Percentiles rank a stretch among this genome's conserved stretches.
These are phyloP conservation scores for Salvelinus sp. DNA, from an alignment of 2,113 vertebrate genomes.

Conservation along the genomic window DNA sequence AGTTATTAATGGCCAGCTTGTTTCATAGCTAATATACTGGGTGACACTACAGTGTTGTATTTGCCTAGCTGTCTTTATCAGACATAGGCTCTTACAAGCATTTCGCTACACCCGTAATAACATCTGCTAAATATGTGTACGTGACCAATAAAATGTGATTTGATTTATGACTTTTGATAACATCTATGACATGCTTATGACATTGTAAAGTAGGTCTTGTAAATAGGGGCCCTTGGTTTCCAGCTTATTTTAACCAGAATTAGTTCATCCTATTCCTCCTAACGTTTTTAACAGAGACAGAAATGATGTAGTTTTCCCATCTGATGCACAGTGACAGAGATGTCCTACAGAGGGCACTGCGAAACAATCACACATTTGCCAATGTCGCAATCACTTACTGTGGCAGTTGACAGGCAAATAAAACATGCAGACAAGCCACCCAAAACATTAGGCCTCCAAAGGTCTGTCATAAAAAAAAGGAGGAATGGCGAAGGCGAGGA, in stretches of 20 bases:
- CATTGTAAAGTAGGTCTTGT: not conserved
- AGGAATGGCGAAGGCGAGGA: not conserved
- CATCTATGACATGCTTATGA: not conserved
- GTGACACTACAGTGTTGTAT: not conserved
- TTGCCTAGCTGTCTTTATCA: not conserved
- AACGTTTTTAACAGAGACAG: conserved; percentile 2
- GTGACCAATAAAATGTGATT: too few species aligned
- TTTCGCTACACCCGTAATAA: too few species aligned
- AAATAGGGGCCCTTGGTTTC: not conserved
- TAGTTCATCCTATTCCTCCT: not conserved
- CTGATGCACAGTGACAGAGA: conserved; percentile 42
- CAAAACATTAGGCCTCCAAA: conserved; percentile 36
- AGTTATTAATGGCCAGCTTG: not conserved
- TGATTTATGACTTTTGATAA: too few species aligned
- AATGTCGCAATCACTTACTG: conserved; percentile 33
- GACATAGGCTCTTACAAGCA: too few species aligned
- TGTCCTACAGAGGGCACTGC: conserved; percentile 37
- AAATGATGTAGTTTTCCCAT: conserved; percentile 19
- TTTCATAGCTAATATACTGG: too few species aligned
- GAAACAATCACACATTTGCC: conserved; percentile 32
- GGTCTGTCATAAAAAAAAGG: not conserved
- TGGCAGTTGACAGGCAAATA: conserved; percentile 58
- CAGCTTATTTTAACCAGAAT: not conserved
- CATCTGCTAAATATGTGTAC: too few species aligned
- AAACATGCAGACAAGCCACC: conserved; percentile 42